These are phyloP conservation scores for Bettongia penicillata DNA, from an alignment of 2,113 vertebrate genomes.

Conservation along the genomic window DNA sequence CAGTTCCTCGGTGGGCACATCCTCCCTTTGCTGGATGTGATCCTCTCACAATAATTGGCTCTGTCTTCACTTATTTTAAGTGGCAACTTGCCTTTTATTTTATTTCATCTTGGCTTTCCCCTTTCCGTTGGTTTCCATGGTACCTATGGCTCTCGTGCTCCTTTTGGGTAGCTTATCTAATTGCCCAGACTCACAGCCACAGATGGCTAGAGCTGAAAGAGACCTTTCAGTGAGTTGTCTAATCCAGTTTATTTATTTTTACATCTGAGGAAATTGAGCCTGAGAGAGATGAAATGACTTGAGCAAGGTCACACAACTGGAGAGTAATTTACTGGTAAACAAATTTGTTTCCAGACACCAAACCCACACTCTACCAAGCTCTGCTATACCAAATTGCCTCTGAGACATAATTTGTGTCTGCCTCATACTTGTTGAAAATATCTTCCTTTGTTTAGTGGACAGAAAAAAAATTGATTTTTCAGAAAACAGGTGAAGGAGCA, in stretches of 20 bases:
- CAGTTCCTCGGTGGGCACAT: background rate
- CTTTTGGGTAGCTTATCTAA: background rate
- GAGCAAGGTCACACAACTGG: background rate
- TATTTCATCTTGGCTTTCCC: background rate
- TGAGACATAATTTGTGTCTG: background rate
- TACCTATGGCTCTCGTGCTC: background rate
- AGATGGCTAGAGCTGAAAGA: background rate
- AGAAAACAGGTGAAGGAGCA: background rate
- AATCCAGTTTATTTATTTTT: background rate
- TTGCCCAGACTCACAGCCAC: background rate
- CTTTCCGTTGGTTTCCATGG: background rate
- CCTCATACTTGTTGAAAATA: background rate
- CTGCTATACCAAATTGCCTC: background rate
- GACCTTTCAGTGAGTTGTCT: background rate
- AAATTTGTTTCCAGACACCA: background rate
- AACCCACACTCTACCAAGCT: background rate
- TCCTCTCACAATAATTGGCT: background rate
- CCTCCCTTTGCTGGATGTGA: slow-evolving; percentile 25
- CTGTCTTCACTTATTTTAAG: background rate
- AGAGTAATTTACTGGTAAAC: background rate
- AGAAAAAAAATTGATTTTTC: background rate
- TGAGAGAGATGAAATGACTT: background rate
- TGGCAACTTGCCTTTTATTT: slow-evolving; percentile 12
- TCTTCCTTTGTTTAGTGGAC: fast-evolving
- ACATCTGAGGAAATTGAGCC: background rate